Evolutionary conservation across 2,888 invertebrate genomes (phyloP).

Genomic region (Thereva unica): DNA sequence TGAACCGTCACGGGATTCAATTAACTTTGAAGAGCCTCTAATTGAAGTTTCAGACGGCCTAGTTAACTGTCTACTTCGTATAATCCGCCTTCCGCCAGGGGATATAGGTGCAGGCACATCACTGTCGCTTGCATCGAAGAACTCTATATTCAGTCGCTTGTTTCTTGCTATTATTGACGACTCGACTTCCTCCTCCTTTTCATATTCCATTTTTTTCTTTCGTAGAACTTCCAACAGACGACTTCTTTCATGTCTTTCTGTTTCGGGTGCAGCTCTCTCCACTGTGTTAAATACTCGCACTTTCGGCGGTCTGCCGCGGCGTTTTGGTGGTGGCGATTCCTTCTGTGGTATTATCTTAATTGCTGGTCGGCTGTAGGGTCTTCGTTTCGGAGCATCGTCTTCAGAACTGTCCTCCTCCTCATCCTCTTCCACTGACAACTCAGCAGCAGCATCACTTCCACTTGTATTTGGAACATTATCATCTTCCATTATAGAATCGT

Average conservation of each 20-base stretch:
- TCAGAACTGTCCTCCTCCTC: conserved; percentile 47
- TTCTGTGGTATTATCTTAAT: conserved; percentile 36
- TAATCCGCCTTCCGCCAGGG: neutral
- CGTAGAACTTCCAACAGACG: neutral
- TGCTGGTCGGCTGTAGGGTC: conserved; percentile 42
- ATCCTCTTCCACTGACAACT: conserved; percentile 18
- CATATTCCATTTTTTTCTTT: conserved; percentile 18
- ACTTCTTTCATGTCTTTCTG: neutral
- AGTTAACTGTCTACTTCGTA: no score
- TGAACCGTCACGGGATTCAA: neutral
- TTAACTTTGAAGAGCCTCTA: neutral
- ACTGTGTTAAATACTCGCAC: neutral
- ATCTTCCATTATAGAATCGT: conserved; percentile 36
- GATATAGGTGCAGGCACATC: conserved; percentile 14
- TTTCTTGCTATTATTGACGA: conserved; percentile 40
- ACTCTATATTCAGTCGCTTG: conserved; percentile 44
- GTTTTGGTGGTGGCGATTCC: conserved; percentile 38
- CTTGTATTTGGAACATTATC: no score
- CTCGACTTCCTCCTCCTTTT: conserved; percentile 26
- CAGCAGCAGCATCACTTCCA: conserved; percentile 16
- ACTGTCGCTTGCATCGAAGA: conserved; percentile 44
- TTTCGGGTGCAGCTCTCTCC: neutral
- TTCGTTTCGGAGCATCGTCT: conserved; percentile 44
- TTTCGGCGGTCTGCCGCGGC: conserved; percentile 49
- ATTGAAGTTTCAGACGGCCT: no score